Base-by-base conservation (phyloP, 2,888 invertebrate genomes). In the Nowickia ferox region DNA sequence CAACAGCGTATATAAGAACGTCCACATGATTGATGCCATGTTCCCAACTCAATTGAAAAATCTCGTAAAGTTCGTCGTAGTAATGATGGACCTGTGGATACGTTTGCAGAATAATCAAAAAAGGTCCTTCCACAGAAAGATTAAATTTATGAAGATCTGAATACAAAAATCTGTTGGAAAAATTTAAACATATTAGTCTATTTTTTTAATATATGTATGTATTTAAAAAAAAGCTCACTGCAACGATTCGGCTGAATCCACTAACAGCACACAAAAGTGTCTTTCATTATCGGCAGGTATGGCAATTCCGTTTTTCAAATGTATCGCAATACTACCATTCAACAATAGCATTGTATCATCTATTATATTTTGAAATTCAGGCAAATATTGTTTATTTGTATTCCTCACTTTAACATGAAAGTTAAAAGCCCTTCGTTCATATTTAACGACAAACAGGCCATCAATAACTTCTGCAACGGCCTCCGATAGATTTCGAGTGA, bases 251-350 rank as follows among this genome's bases (percentile, higher is more conserved):
- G 55, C 38, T 0, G 89, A 88, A 72, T 90, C 90, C 8, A 89
- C 89, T n/a, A 87, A 66, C 1, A 90, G 42, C 2, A 90, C 65
- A 40, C 85, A 79, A 57, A 78, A 89, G 69, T 89, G 89, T 1
- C 88, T 86, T 22, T 88, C 83, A 65, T 71, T 72, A 48, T 87
- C 87, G 4, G 55, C 68, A 0, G 79, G 68, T 44, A 90, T 71
- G 10, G 80, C 19, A 17, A 83, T 51, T 1, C 65, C 87, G 66
- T 81, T 75, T 11, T 88, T 87, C 11, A 89, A 61, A 9, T 84
- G 86, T 48, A 88, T 84, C 0, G 79, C 46, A n/a, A 88, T 87
- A 1, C 17, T 46, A 9, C 30, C 61, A 17, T 81, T 74, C 3
- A 87, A 13, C 8, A 63, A 40, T 0, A 48, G 9, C 72, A 88